These are phyloP conservation scores for Ptilodon capucinus DNA, from an alignment of 2,888 invertebrate species.

Conservation along the genomic window DNA sequence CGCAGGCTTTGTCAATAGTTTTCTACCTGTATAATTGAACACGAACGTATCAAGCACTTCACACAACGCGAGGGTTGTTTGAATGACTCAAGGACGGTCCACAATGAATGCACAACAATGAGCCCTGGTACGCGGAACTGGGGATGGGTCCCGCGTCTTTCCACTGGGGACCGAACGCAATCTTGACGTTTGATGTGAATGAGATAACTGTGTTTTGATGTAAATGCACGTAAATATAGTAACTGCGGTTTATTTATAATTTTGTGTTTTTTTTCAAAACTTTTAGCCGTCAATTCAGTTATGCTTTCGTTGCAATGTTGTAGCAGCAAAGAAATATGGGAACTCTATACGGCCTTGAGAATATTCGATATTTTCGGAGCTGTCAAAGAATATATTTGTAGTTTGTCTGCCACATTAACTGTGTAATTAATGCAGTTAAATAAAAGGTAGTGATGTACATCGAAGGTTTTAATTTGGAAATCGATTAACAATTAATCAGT, in stretches of 20 bases:
- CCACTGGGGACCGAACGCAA: background rate
- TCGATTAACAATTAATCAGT: slow-evolving; percentile 31
- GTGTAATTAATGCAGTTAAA: background rate
- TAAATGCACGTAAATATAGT: no score
- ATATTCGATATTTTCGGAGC: no score
- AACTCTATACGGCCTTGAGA: no score
- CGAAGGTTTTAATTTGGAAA: slow-evolving; percentile 19
- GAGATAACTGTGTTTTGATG: background rate
- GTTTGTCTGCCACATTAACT: no score
- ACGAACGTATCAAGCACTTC: slow-evolving; percentile 24
- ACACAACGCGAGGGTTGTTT: slow-evolving; percentile 32
- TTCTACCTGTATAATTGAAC: slow-evolving; percentile 37
- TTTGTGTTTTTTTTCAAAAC: no score
- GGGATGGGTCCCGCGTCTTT: slow-evolving; percentile 13
- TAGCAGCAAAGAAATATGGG: no score
- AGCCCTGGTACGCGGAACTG: slow-evolving; percentile 27
- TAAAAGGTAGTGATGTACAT: slow-evolving; percentile 23
- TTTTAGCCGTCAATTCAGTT: no score
- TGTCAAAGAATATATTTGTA: no score
- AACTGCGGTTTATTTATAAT: background rate
- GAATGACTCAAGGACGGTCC: slow-evolving; percentile 18
- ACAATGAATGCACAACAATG: slow-evolving; percentile 25
- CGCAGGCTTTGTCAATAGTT: slow-evolving; percentile 32
- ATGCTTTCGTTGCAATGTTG: no score
- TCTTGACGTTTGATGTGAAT: slow-evolving; percentile 5